A percentile compares a stretch with the other conserved stretches of the same genome.
Evolutionary conservation across 1,140 invertebrate genomes (phyloP).

Genomic region (Antheraea pernyi): DNA sequence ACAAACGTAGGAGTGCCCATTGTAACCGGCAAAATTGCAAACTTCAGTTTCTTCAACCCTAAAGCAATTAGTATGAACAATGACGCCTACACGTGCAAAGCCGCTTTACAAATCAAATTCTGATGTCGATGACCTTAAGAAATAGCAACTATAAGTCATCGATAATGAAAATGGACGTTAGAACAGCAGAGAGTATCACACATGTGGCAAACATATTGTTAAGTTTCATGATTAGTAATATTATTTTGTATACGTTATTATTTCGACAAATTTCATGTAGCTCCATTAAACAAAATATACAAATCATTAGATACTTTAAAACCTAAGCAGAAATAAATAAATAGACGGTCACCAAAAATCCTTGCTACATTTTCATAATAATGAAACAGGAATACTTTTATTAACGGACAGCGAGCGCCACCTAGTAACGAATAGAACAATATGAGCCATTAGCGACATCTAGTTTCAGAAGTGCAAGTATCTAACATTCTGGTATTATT

Average conservation of each 20-base stretch:
- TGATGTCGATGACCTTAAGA: slow-evolving; percentile 23
- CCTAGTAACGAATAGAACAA: slow-evolving; percentile 6
- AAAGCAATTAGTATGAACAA: slow-evolving; percentile 53
- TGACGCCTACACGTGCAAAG: slow-evolving; percentile 43
- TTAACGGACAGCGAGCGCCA: background rate
- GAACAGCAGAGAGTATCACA: slow-evolving; percentile 1
- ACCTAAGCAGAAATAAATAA: too few species aligned
- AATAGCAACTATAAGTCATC: slow-evolving; percentile 9
- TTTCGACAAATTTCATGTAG: background rate
- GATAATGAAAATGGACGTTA: background rate
- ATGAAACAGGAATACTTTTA: background rate
- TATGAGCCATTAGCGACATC: slow-evolving; percentile 4
- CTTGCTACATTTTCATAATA: background rate
- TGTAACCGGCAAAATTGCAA: slow-evolving; percentile 17
- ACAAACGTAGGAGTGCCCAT: slow-evolving; percentile 13
- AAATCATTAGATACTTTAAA: background rate
- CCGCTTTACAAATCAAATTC: slow-evolving; percentile 27
- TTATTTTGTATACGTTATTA: background rate
- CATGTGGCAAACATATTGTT: slow-evolving; percentile 27
- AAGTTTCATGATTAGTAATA: background rate
- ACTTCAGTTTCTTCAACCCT: slow-evolving; percentile 41
- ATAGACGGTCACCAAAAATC: too few species aligned
- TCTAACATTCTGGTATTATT: background rate
- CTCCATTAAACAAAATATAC: background rate
- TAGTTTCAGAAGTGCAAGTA: background rate